These are phyloP conservation scores for Heliconius congener DNA, from an alignment of 1,140 invertebrate species.

Conservation along the genomic window DNA sequence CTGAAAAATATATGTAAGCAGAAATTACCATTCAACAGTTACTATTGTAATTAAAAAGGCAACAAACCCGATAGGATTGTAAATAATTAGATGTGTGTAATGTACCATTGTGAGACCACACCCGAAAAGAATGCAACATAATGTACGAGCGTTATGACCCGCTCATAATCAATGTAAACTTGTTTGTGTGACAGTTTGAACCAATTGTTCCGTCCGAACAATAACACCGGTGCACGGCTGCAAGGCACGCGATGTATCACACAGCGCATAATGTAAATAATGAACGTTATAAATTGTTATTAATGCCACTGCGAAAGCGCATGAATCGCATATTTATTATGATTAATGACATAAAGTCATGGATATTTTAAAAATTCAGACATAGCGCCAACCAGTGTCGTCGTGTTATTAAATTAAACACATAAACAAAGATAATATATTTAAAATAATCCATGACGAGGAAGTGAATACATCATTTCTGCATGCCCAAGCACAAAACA, in stretches of 20 bases:
- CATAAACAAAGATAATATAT: conserved; percentile 19
- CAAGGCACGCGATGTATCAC: conserved; percentile 54
- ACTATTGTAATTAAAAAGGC: not conserved
- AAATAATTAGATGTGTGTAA: not conserved
- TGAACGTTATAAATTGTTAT: conserved; percentile 61
- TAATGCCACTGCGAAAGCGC: conserved; percentile 73
- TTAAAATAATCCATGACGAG: conserved; percentile 64
- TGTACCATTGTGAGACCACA: not conserved
- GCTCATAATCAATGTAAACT: conserved; percentile 29
- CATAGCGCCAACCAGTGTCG: conserved; percentile 27
- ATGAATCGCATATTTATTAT: conserved; percentile 69
- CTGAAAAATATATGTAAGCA: too few relatives aligned
- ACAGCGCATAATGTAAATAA: conserved; percentile 44
- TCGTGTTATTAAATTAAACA: conserved; percentile 5
- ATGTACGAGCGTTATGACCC: conserved; percentile 14
- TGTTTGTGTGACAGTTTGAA: conserved; percentile 30
- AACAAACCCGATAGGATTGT: not conserved
- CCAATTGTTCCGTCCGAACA: conserved; percentile 38
- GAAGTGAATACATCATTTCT: conserved; percentile 71
- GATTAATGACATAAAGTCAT: conserved; percentile 67
- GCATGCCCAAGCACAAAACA: conserved; percentile 79
- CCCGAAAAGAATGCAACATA: not conserved
- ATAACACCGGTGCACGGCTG: conserved; percentile 48
- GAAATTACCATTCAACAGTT: not conserved
- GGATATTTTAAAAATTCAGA: conserved; percentile 60